These are phyloP conservation scores for Synergus umbraculus DNA, from an alignment of 2,888 invertebrate genomes.

Conservation along the genomic window DNA sequence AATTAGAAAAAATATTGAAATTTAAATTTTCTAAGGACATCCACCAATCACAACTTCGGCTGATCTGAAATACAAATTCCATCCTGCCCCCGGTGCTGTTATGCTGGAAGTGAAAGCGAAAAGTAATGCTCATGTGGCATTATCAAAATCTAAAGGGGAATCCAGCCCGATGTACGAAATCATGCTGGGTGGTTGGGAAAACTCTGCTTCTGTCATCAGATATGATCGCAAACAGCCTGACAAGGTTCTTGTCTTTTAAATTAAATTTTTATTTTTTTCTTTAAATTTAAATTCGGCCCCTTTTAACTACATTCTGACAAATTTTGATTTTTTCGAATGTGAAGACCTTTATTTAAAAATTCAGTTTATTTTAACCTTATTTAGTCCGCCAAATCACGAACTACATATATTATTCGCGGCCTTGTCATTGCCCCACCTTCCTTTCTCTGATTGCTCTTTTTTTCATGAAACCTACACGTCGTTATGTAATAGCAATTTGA, in stretches of 20 bases:
- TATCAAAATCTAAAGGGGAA: constrained; percentile 80
- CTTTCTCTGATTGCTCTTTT: constrained; percentile 1
- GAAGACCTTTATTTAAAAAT: no score
- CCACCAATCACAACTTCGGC: constrained; percentile 80
- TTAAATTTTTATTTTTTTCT: neutral
- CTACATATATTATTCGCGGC: constrained; percentile 25
- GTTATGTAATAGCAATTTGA: constrained; percentile 20
- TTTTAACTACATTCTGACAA: no score
- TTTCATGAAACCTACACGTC: constrained; percentile 20
- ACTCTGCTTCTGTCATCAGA: constrained; percentile 83
- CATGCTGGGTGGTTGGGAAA: constrained; percentile 85
- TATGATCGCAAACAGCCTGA: constrained; percentile 82
- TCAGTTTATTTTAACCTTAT: neutral
- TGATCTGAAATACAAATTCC: constrained; percentile 81
- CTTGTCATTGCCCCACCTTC: constrained; percentile 12
- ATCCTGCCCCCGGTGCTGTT: constrained; percentile 80
- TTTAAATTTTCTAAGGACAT: constrained; percentile 76
- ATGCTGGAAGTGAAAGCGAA: constrained; percentile 81
- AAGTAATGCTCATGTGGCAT: constrained; percentile 83
- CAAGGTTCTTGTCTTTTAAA: constrained; percentile 77
- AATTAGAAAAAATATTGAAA: neutral
- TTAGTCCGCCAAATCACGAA: neutral
- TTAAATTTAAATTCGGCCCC: neutral
- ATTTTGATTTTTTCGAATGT: no score
- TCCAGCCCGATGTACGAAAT: constrained; percentile 83